Evolutionary conservation across 1,140 invertebrate species (phyloP), one percentile per base, ranked within the genome.

Genomic region (Hyles vespertilio): DNA sequence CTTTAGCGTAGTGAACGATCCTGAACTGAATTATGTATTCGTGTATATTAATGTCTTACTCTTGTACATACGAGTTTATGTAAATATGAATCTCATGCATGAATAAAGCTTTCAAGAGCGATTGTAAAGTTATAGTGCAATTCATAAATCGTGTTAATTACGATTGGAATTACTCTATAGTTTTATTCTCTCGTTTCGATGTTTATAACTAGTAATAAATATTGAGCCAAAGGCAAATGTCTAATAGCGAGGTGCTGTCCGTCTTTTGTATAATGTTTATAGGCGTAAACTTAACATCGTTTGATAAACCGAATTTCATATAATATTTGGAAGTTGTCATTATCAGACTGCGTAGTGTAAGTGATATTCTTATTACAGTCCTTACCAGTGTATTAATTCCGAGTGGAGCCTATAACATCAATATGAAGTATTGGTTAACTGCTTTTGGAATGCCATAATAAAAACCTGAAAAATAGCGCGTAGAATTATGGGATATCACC

Each of bases 161-260:
- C 22, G 9, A 32, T 50, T 50, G 32, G 32, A 9, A n/a, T n/a
- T 33, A 8, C n/a, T n/a, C 48, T 51, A 4, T 34, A 11, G 33
- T 51, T 33, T 34, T 51, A 34, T 6, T 51, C 50, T 34, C 10
- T 51, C 10, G n/a, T 32, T 51, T 51, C 9, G 48, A 60, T 48
- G 46, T 64, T 40, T 54, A 54, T 44, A 44, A 22, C 59, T 77
- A 40, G 68, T 61, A 57, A 70, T 72, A 70, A 40, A 80, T 75
- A 81, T 63, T 82, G 74, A 84, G 84, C 84, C 84, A 85, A 85
- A 85, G 81, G 84, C 81, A 74, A 78, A 75, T 70, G 75, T 84
- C 67, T 77, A 76, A 73, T 72, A 72, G 73, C 70, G 77, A 81
- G 82, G 84, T 87, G 82, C 82, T 87, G 81, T 83, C 65, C 69